Base-by-base conservation (phyloP, 2,113 vertebrate species). In the Benitochromis conjunctus region DNA sequence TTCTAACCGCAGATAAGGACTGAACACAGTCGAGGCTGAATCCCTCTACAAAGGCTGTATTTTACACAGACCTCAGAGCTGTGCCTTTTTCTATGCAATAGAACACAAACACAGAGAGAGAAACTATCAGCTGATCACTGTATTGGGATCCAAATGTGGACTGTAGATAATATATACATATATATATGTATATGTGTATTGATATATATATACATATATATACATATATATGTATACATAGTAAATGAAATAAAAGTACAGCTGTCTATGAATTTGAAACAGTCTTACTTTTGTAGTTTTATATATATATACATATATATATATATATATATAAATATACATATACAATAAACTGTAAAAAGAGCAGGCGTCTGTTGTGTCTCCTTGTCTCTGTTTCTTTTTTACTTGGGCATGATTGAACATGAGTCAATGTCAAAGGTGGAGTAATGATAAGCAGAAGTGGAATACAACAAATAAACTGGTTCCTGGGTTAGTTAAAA, bases 241-340 rank as follows among this genome's bases (percentile, higher is more conserved):
- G 36, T 66, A 41, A 66, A 41, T 21, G 62, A 66, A 66, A 66
- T 66, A 66, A 66, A 66, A 66, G 62, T 66, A 66, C 36, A 66
- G 64, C 64, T 69, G 97, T 97, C 97, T 97, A 97, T 98, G 97
- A 97, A 98, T 97, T 98, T 97, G 95, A 96, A 96, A 97, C 97
- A 97, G 98, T 98, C 98, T 98, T 98, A 98, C 98, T 99, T 99
- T 99, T 99, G 98, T 99, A 99, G 98, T 99, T 99, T 98, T 99
- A 97, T 98, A 97, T 98, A 88, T 91, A 84, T 92, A 92, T 90
- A 87, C 86, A 91, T 69, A 86, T 66, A 90, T 57, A 92, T 71
- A 81, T 96, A 97, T 97, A 97, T 85, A 62, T 71, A 76, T 78
- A 83, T 51, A 84, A 54, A 71, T 77, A 82, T 86, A 88, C 43